Percentiles rank a stretch among this genome's conserved stretches.
These are phyloP conservation scores for Hemistola chrysoprasaria DNA, from an alignment of 2,888 invertebrate species.

Conservation along the genomic window DNA sequence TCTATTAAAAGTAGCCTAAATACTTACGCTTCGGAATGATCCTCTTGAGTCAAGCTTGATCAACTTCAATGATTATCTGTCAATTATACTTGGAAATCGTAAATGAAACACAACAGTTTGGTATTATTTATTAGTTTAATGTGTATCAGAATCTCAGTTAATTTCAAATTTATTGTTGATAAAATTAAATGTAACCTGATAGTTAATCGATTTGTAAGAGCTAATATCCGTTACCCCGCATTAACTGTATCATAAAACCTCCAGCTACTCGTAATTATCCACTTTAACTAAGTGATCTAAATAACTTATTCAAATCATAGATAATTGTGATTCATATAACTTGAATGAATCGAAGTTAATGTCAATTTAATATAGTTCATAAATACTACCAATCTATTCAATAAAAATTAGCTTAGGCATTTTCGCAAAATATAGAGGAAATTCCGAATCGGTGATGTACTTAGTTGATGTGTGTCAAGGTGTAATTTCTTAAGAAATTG, in stretches of 20 bases:
- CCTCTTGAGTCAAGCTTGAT: constrained; percentile 26
- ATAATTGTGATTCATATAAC: constrained; percentile 42
- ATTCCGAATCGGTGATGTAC: constrained; percentile 66
- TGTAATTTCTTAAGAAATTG: constrained; percentile 78
- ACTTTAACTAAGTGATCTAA: constrained; percentile 45
- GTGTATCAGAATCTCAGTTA: constrained; percentile 29
- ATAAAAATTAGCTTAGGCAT: constrained; percentile 31
- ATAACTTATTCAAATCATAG: constrained; percentile 44
- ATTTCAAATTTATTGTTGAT: too few relatives aligned
- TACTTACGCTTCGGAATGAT: constrained; percentile 54
- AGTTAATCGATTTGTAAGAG: constrained; percentile 50
- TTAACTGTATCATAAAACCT: constrained; percentile 45
- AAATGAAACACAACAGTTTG: too few relatives aligned
- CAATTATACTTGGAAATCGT: too few relatives aligned
- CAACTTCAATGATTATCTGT: too few relatives aligned
- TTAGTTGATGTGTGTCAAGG: constrained; percentile 65
- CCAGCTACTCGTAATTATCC: constrained; percentile 46
- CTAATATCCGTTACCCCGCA: constrained; percentile 41
- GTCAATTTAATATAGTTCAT: constrained; percentile 25
- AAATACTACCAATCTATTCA: constrained; percentile 4
- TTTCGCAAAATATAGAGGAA: constrained; percentile 42
- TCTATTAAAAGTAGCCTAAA: constrained; percentile 53
- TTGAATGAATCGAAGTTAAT: constrained; percentile 22
- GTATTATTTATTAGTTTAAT: too few relatives aligned
- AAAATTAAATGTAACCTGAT: constrained; percentile 27